Conservation (phyloP, 2,797 vertebrate species). For the Uromys caudimaculatus region DNA sequence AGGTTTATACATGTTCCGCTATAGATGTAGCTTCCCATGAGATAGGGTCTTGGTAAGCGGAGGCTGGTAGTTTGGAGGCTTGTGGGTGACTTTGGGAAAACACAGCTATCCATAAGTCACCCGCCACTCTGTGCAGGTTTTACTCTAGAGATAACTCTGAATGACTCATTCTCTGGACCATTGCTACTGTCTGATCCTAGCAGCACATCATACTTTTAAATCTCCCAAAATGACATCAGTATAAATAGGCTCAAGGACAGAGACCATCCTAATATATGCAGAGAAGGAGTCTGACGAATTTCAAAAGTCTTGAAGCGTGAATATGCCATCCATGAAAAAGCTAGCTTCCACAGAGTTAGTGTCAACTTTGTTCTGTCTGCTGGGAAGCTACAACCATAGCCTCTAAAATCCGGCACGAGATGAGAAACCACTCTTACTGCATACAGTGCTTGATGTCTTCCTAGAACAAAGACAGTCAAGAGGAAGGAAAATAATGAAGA, state of each 20-base stretch:
- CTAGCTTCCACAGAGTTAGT: neutral
- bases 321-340: neutral
- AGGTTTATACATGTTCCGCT: neutral
- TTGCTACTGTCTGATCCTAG: neutral
- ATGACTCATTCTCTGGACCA: neutral
- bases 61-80: neutral
- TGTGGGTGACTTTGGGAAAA: neutral
- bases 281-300: too few species aligned
- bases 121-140: neutral
- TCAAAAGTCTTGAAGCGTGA: too few species aligned
- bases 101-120: neutral
- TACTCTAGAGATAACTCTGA: neutral
- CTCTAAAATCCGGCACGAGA: neutral
- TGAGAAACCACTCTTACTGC: neutral
- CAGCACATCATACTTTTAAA: neutral
- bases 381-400: neutral
- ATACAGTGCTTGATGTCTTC: neutral
- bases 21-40: neutral
- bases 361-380: neutral
- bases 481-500: neutral
- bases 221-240: neutral
- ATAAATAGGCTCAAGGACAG: neutral
- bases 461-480: neutral
- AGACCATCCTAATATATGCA: neutral
- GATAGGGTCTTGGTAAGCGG: neutral